Conservation (phyloP, 2,797 vertebrate genomes). For the Poeciliopsis presidionis region DNA sequence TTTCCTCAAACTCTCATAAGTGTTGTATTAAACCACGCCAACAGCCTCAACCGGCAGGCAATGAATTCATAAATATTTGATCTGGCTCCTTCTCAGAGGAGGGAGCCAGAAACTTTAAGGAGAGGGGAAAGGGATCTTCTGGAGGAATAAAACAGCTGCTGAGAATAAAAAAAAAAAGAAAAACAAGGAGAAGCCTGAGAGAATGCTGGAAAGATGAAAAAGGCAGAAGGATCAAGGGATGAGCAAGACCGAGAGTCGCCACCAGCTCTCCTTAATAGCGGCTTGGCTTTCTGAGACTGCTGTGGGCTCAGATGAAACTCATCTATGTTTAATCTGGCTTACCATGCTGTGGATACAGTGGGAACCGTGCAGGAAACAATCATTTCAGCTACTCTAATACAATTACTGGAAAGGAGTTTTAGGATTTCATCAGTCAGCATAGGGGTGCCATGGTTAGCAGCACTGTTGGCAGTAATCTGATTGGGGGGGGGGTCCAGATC, state of each 20-base stretch:
- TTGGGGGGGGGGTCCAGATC: background rate
- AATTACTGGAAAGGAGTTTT: background rate
- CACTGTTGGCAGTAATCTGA: background rate
- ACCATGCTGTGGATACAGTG: background rate
- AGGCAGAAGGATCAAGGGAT: constrained; percentile 43
- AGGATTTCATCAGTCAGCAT: background rate
- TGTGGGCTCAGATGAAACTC: constrained; percentile 7
- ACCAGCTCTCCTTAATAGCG: constrained; percentile 47
- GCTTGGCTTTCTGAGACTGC: constrained; percentile 20
- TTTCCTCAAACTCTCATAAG: constrained; percentile 9
- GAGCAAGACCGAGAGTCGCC: constrained; percentile 42
- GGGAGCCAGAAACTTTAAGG: constrained; percentile 27
- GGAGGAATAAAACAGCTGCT: constrained; percentile 30
- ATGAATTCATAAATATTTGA: constrained; percentile 57
- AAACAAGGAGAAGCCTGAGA: constrained; percentile 37
- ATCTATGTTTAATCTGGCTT: constrained; percentile 5
- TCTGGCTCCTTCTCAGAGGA: constrained; percentile 35
- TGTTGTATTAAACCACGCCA: background rate
- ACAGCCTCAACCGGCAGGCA: constrained; percentile 28
- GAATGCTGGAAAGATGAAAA: constrained; percentile 49
- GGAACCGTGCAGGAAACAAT: background rate
- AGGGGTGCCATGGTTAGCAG: background rate
- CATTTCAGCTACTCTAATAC: background rate
- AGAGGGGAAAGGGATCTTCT: constrained; percentile 30
- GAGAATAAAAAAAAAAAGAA: constrained; percentile 29